Base-by-base conservation (phyloP, 2,888 invertebrate species). In the Pseudococcus viburni region DNA sequence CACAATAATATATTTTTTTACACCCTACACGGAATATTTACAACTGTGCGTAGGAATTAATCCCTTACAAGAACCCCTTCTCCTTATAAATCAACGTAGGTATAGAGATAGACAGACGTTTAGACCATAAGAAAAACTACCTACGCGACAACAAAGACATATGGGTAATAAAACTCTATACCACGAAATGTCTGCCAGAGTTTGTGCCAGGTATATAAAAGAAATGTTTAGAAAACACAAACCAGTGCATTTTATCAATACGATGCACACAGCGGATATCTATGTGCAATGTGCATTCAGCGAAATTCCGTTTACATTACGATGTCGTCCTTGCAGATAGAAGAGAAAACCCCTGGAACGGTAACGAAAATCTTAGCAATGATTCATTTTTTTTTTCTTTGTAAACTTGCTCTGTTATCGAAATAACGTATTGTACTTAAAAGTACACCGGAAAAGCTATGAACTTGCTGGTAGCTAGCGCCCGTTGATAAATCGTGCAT, bases 191-290 rank as follows among this genome's bases (percentile, higher is more conserved):
- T 73, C 26, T 33, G 73, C 17, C 73, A 33, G 73, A 33, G 26
- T n/a, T n/a, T n/a, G n/a, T 33, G 26, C 26, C 26, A 33, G 26
- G 26, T 33, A 33, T 73, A 73, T 73, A 39, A 73, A 73, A 73
- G 33, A 33, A 73, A 33, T 73, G 22, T 64, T 64, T 64, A 22
- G 64, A 64, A 12, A 64, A 64, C 64, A 64, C 22, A 22, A 11
- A 33, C 39, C 5, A 73, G 33, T 73, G 73, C 73, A 73, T 73
- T 73, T 64, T 73, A 73, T 73, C 73, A 73, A 73, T 73, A n/a
- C 68, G 22, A 68, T 68, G 68, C 68, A 68, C n/a, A 55, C 68
- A 26, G 3, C 3, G 26, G 26, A 3, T 33, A 68, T 68, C 42
- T 42, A 42, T 68, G 26, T 26, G 11, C 26, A 19, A 11, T 68